phyloP scores from a whole-genome alignment of 2,797 vertebrate species.

The Sylvilagus floridanus region DNA sequence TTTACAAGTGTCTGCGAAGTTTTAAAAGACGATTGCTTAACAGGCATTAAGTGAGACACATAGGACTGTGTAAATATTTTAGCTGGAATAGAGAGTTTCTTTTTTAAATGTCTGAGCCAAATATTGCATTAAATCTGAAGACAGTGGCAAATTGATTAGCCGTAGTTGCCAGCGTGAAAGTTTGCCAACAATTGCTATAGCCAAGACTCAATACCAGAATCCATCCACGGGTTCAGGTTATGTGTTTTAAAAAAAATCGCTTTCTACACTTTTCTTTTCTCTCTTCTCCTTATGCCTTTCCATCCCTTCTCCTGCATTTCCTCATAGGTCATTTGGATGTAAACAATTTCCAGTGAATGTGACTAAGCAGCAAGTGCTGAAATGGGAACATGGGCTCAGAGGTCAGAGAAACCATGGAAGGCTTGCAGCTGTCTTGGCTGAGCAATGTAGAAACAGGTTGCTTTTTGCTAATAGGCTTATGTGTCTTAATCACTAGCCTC shows the following conservation, averaged over 20 bases:
- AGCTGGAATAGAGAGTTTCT: constrained; percentile 87
- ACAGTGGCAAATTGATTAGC: constrained; percentile 88
- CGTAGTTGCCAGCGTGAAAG: constrained; percentile 81
- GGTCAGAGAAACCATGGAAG: constrained; percentile 60
- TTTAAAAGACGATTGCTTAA: constrained; percentile 89
- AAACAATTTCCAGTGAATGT: constrained; percentile 76
- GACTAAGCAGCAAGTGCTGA: constrained; percentile 55
- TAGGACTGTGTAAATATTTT: constrained; percentile 90
- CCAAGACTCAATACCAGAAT: constrained; percentile 79
- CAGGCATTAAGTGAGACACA: constrained; percentile 88
- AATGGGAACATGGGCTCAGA: constrained; percentile 57
- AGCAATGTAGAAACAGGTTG: constrained; percentile 68
- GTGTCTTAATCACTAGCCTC: constrained; percentile 22
- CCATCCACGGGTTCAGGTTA: constrained; percentile 69
- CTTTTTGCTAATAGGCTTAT: constrained; percentile 38
- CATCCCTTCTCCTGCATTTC: constrained; percentile 58
- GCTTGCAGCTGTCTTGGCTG: constrained; percentile 72
- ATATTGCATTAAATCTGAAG: constrained; percentile 89
- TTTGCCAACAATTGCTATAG: constrained; percentile 81
- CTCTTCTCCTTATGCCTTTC: neutral
- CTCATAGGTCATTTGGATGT: constrained; percentile 62
- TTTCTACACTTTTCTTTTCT: constrained; percentile 18
- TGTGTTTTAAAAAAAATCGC: constrained; percentile 81
- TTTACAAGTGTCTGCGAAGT: constrained; percentile 90
- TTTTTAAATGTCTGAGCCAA: constrained; percentile 85